Conservation (phyloP, 2,888 invertebrate genomes). For the Timema cristinae region DNA sequence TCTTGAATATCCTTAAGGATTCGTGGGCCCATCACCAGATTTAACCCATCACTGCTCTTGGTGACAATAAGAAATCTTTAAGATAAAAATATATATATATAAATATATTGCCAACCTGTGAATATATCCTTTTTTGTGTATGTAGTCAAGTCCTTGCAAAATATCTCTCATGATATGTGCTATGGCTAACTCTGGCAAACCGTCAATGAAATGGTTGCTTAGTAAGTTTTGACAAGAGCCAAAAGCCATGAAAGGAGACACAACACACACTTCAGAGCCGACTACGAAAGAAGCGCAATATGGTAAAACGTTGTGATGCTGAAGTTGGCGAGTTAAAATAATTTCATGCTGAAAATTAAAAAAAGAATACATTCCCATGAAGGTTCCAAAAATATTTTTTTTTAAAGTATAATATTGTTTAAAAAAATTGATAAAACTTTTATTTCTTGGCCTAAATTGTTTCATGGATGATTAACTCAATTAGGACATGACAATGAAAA, state of each 20-base stretch:
- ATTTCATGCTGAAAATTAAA: conserved; percentile 68
- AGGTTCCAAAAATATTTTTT: background rate
- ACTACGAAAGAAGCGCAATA: conserved; percentile 73
- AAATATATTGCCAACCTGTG: conserved; percentile 60
- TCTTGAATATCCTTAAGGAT: no score
- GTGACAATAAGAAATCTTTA: background rate
- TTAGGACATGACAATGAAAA: no score
- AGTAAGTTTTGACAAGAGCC: conserved; percentile 80
- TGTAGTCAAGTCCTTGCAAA: conserved; percentile 73
- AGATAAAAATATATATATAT: background rate
- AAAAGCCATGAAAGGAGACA: conserved; percentile 79
- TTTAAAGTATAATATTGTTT: background rate
- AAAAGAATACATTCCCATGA: conserved; percentile 9
- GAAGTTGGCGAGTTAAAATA: conserved; percentile 67
- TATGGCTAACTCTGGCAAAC: conserved; percentile 78
- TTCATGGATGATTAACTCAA: background rate
- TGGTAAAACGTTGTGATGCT: conserved; percentile 73
- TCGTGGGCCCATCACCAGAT: no score
- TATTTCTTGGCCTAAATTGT: background rate
- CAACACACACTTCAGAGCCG: conserved; percentile 71
- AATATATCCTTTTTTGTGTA: conserved; percentile 79
- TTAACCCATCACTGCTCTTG: no score
- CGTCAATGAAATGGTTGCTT: conserved; percentile 67
- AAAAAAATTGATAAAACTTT: background rate
- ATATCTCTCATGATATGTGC: conserved; percentile 75